Evolutionary conservation across 2,113 vertebrate genomes (phyloP), one percentile per base, ranked within the genome.

Genomic region (Picathartes gymnocephalus): DNA sequence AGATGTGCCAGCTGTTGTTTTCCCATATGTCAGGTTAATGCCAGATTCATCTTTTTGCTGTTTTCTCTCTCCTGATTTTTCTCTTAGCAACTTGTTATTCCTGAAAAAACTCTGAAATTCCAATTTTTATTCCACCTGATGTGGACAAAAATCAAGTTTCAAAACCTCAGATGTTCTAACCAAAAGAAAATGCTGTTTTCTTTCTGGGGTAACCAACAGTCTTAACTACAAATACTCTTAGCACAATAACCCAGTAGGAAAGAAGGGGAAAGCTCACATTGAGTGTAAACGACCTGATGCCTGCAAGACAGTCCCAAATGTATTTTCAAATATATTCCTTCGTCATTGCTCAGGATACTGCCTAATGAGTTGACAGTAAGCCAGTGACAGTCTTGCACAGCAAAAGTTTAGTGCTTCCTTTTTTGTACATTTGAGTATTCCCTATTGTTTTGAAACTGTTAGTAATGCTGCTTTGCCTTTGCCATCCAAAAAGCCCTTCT

Each of bases 361-460:
- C 80, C 92, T 96, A 95, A 96, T 93, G 70, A 92, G 65, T 80
- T 97, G 96, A 97, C 89, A 90, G 66, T 62, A 96, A 88, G 93
- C 92, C 97, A 96, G 83, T 78, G 82, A 88, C 58, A 83, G 80
- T 71, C 89, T 85, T 70, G 39, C 85, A 89, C 23, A 96, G 81
- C 51, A 92, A 44, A 96, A 95, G 93, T 92, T 84, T 90, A 92
- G 40, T 78, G 78, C 88, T 97, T 94, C 97, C 95, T 95, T 96
- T 96, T 97, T 96, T 96, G 96, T 96, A 88, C 81, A 95, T 83
- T 84, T 4, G 62, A 90, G 69, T 84, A 88, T 84, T 92, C 91
- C 83, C 91, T 57, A 93, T 96, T 94, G 93, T 96, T 94, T 95
- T 64, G 39, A 81, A 95, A 78, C 65, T 5, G 3, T 88, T 83